Percentiles rank a stretch among this genome's conserved stretches.
Evolutionary conservation across 2,113 vertebrate genomes (phyloP).

Genomic region (Madoqua kirkii): DNA sequence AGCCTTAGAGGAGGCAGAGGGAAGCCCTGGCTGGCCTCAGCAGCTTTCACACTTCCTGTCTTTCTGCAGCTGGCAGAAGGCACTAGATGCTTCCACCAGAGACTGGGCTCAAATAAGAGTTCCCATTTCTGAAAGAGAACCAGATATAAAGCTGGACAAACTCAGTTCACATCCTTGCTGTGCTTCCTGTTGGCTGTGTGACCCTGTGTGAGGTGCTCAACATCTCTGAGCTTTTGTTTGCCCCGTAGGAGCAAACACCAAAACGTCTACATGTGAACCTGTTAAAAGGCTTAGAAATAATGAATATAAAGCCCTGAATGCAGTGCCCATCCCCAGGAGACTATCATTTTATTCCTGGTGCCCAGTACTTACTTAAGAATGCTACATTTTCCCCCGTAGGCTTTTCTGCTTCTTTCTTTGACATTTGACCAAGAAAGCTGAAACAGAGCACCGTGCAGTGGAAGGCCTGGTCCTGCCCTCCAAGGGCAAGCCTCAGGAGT

Average conservation of each 20-base stretch:
- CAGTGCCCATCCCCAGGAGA: not conserved
- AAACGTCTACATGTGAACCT: not conserved
- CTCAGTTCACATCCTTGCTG: not conserved
- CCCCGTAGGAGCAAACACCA: not conserved
- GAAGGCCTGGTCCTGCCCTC: not conserved
- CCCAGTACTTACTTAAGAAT: not conserved
- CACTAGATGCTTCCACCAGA: not conserved
- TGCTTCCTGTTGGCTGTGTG: not conserved
- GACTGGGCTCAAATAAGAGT: too few relatives aligned
- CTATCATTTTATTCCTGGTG: not conserved
- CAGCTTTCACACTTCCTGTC: not conserved
- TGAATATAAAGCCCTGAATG: not conserved
- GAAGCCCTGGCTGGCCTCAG: not conserved
- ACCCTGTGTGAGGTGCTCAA: not conserved
- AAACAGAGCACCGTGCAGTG: not conserved
- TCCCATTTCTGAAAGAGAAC: not conserved
- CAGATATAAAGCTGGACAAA: not conserved
- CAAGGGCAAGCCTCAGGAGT: not conserved
- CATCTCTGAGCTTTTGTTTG: not conserved
- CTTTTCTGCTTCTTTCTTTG: not conserved
- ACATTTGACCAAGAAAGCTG: not conserved
- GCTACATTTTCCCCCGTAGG: too few relatives aligned
- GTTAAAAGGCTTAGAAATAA: not conserved
- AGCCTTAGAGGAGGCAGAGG: not conserved
- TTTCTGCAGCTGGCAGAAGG: not conserved